Base-by-base conservation (phyloP, 2,113 vertebrate genomes). In the Leptobrachium ailaonicum region DNA sequence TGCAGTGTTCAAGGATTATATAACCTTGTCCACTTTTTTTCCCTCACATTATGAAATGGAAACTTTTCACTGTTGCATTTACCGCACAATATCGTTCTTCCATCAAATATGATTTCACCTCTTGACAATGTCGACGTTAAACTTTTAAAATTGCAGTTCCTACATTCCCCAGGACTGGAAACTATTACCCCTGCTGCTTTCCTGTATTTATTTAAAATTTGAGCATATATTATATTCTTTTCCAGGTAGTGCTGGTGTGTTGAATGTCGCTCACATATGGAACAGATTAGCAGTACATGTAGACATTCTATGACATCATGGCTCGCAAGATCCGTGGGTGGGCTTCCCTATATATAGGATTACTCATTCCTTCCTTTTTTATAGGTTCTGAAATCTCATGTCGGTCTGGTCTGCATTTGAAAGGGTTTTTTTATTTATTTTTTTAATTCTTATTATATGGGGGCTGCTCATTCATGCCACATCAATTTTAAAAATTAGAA, bases 81-180 rank as follows among this genome's bases (percentile, higher is more conserved):
- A 41, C 63, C 69, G 11, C 10, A 44, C 20, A 43, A 63, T 66
- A 42, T 32, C 7, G 47, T 40, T 40, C 53, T 74, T 32, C 41
- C 71, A 74, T 74, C 32, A 80, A 75, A 75, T 75, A 80, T 75
- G 79, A 75, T 69, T 60, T 80, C 71, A 80, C 69, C 72, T 69
- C 54, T 20, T 72, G 43, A 40, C 75, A 76, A 2, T 73, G 42
- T 12, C 77, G 83, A 53, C 63, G 43, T 68, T 82, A 78, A 32
- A 41, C 41, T 83, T 82, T 53, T 13, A 82, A 73, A 60, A 64
- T 76, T n/a, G n/a, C 77, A 47, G 12, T 64, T 78, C 20, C 0
- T 79, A 62, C 63, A 85, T 73, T 77, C 68, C 41, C 75, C 11
- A 11, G 76, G 6, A 42, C 79, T 47, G 76, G 9, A 77, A 84